These are phyloP conservation scores for Vesta saturnalis DNA, from an alignment of 2,888 invertebrate species.

Conservation along the genomic window DNA sequence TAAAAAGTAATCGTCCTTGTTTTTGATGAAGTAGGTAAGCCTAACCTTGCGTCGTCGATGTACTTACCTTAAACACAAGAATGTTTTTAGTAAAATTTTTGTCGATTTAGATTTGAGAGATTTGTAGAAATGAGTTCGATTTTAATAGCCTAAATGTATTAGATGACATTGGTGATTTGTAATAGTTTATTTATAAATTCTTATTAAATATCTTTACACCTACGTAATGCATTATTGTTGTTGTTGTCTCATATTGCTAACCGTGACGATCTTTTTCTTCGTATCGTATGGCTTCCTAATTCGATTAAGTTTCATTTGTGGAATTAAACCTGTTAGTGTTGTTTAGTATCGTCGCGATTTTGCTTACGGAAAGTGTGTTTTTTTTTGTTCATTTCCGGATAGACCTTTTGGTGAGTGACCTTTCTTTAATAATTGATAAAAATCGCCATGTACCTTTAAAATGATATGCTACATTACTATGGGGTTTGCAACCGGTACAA, in stretches of 20 bases:
- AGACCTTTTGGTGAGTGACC: constrained; percentile 13
- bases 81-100: too few species aligned
- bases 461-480: constrained; percentile 52
- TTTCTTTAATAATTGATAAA: constrained; percentile 6
- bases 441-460: constrained; percentile 44
- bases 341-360: constrained; percentile 32
- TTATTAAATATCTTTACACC: constrained; percentile 30
- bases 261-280: constrained; percentile 33
- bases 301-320: constrained; percentile 38
- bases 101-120: neutral
- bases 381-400: neutral
- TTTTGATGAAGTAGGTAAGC: neutral
- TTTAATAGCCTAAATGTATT: constrained; percentile 19
- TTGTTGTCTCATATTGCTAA: constrained; percentile 26
- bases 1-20: neutral
- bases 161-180: constrained; percentile 21
- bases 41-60: neutral
- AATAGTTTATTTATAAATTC: constrained; percentile 34
- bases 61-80: too few species aligned
- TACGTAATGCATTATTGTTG: constrained; percentile 29
- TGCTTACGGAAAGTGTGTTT: constrained; percentile 14
- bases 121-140: neutral
- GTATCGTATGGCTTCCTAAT: constrained; percentile 46
- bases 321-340: constrained; percentile 22
- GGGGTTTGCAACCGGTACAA: constrained; percentile 54